Evolutionary conservation across 2,797 vertebrate genomes (phyloP), one percentile per base, ranked within the genome.

Genomic region (Pantherophis vulpinus): DNA sequence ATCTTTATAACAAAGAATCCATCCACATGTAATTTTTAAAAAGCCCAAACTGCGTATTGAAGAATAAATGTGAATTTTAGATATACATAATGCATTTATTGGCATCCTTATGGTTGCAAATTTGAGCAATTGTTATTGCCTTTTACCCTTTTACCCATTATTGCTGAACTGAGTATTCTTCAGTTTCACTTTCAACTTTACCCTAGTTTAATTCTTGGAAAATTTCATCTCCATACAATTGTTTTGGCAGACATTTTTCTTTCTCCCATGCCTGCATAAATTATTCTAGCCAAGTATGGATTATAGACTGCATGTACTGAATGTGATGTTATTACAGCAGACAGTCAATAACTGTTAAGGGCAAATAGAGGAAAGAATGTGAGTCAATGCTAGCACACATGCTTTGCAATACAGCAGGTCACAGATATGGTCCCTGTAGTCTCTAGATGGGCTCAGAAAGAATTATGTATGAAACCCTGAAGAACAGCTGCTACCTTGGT

Each of bases 21-120:
- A 74, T 32, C 86, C 29, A 56, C 14, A n/a, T 29, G 29, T 58
- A 58, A 59, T 88, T 88, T 25, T 23, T 25, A 54, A 74, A 51
- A 54, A n/a, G 27, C 18, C 56, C 23, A 58, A 88, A 25, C 25
- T 70, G 2, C 12, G 8, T 90, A 55, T 74, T n/a, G 32, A 90
- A 20, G 5, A 74, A 56, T 90, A 20, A 2, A 70, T 74, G 51
- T 70, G 29, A 16, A 29, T 54, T 54, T 51, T 90, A 23, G 7
- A 55, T 32, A 70, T 23, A 27, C 16, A 94, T 93, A 91, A 91
- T 91, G 63, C 66, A 59, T 56, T 79, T 37, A 59, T 93, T 55
- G 86, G n/a, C 14, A 37, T 25, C 61, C 14, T 63, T 5, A 32
- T 90, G 91, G 47, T 61, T 93, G n/a, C 66, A 74, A 18, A 93